Conservation (phyloP, 2,113 vertebrate species). For the Oryzias javanicus region DNA sequence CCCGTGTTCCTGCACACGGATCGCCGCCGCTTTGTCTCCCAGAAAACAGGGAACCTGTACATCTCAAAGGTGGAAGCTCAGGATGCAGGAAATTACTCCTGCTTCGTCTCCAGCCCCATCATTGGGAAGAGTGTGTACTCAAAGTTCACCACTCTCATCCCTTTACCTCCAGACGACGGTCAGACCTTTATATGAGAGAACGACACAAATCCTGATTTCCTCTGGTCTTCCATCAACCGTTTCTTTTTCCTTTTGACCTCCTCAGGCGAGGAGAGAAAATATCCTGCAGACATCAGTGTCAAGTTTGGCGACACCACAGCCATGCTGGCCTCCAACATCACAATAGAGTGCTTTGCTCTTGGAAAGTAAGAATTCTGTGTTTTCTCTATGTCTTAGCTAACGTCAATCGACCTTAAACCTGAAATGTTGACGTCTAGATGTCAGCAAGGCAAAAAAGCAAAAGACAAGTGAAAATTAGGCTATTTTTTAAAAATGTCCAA, state of each 20-base stretch:
- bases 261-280: slow-evolving; percentile 85
- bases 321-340: slow-evolving; percentile 90
- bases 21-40: slow-evolving; percentile 91
- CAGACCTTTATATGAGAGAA: not conserved
- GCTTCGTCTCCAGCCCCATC: slow-evolving; percentile 91
- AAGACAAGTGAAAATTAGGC: too few relatives aligned
- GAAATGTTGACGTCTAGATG: too few relatives aligned
- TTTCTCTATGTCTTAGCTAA: too few relatives aligned
- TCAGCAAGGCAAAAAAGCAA: too few relatives aligned
- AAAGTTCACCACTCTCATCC: slow-evolving; percentile 91
- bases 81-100: slow-evolving; percentile 96
- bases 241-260: not conserved
- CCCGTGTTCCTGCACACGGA: slow-evolving; percentile 91
- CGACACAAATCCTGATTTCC: not conserved
- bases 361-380: slow-evolving; percentile 84
- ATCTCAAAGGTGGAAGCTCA: slow-evolving; percentile 92
- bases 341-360: slow-evolving; percentile 95
- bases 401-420: too few relatives aligned
- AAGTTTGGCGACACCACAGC: slow-evolving; percentile 88
- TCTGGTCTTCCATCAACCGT: not conserved
- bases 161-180: slow-evolving; percentile 72
- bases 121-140: slow-evolving; percentile 96
- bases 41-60: slow-evolving; percentile 94
- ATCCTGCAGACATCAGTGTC: slow-evolving; percentile 92
- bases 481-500: too few relatives aligned